Base-by-base conservation (phyloP, 2,113 vertebrate genomes). In the Zeus faber region DNA sequence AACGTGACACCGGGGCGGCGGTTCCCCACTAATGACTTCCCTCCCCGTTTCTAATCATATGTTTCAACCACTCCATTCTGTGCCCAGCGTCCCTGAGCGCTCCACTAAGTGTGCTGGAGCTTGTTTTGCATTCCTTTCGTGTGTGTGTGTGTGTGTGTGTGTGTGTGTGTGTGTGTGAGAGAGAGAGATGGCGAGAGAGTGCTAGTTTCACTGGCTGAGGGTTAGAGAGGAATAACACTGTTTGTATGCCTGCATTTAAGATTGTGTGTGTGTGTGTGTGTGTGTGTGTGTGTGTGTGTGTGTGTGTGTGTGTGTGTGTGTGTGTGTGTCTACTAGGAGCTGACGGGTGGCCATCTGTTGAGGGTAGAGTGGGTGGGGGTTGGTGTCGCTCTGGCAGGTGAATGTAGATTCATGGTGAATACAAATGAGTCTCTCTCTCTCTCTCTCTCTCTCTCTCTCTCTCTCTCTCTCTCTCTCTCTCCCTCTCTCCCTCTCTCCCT, bases 331-430 rank as follows among this genome's bases (percentile, higher is more conserved):
- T 83, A 70, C 67, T 76, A 72, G 74, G 78, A 84, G 82, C 78
- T 86, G 83, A 87, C 82, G 77, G 83, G 82, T 81, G 84, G 82
- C 87, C 88, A 89, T 89, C 88, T 89, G 88, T 88, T 90, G 82
- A 87, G 84, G 82, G 84, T 84, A 82, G 76, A 87, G 85, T 84
- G 81, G 82, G 83, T 85, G 85, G 83, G 83, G 82, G 82, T 77
- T 85, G 80, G 81, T 80, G 81, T 85, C 83, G 82, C 85, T 81
- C 83, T 89, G 88, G 82, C 84, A 87, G 88, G 87, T 89, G 85
- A 87, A 85, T 77, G 79, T 59, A 85, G 82, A 85, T 85, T 78
- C 69, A 48, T 71, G 66, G 75, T 85, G 87, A 89, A 90, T 89
- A 88, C 85, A 84, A 89, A 90, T 90, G 82, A 90, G 86, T 54